Base-by-base conservation (phyloP, 2,888 invertebrate species). In the Zele albiditarsus region DNA sequence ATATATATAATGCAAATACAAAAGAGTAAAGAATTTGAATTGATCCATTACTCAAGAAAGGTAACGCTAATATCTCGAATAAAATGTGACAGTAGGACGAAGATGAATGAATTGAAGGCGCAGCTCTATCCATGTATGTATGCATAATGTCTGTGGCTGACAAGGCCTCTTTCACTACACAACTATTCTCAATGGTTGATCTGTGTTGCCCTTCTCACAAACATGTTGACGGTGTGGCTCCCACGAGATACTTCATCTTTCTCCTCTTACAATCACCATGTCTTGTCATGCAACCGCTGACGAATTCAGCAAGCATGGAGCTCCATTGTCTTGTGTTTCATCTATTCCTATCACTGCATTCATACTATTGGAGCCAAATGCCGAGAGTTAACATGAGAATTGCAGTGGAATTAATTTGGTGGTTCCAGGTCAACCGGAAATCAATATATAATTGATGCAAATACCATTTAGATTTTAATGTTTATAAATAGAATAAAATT, bases 11-110 rank as follows among this genome's bases (percentile, higher is more conserved):
- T 62, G 31, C n/a, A 63, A 33, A 33, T 12, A 31, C 20, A 60
- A 28, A 63, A 74, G 72, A 74, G 74, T 57, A 46, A 49, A 68
- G 63, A 72, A 63, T 68, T 66, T 63, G 60, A 74, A 57, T 63
- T 27, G 49, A 78, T 78, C 74, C 74, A 78, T 78, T 78, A 75
- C 75, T 78, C 76, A 78, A 58, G 57, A 46, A 3, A 63, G 42
- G 53, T 33, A 25, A 38, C 20, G 33, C 10, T 53, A 38, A 31
- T 71, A 71, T 75, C 66, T 65, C 53, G 49, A 65, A 65, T 20
- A 58, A 69, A 72, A 38, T 42, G 62, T 33, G 67, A 71, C 62
- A 63, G 6, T 14, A 57, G 28, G 27, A 46, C 53, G 16, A 31
- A 16, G 65, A 66, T 58, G 68, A 75, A 57, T 38, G 71, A 73